A percentile compares a stretch with the other conserved stretches of the same genome.
phyloP scores from a whole-genome alignment of 2,797 vertebrate genomes.

The Corythornis leucogaster region DNA sequence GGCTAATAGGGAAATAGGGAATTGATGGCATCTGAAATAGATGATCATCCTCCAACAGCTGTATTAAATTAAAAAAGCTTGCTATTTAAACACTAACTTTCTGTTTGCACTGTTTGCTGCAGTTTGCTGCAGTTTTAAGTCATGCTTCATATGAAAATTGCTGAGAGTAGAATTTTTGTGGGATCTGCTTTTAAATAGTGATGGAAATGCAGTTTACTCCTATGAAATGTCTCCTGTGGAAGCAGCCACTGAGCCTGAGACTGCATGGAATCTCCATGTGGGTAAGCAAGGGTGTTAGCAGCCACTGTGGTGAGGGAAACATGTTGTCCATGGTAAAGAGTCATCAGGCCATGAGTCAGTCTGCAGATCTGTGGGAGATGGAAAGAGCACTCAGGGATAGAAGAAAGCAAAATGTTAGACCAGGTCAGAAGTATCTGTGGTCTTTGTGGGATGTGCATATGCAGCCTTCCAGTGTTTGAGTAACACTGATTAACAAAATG shows the following conservation, averaged over 20 bases:
- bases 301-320: neutral
- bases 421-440: neutral
- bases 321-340: neutral
- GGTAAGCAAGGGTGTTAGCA: neutral
- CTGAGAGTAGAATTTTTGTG: neutral
- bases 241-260: neutral
- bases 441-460: neutral
- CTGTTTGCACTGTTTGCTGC: neutral
- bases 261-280: constrained; percentile 16
- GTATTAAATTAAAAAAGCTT: neutral
- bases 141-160: neutral
- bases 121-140: neutral
- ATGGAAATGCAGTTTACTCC: neutral
- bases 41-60: neutral
- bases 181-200: neutral
- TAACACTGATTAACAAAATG: neutral
- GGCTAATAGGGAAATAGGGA: too few species aligned
- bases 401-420: neutral
- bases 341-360: neutral
- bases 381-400: accelerated
- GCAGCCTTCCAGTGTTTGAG: neutral
- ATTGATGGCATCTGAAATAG: neutral
- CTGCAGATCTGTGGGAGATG: neutral
- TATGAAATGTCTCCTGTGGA: neutral
- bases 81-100: neutral